Evolutionary conservation across 2,797 vertebrate species (phyloP).

Genomic region (Tokudaia tokunoshimensis): DNA sequence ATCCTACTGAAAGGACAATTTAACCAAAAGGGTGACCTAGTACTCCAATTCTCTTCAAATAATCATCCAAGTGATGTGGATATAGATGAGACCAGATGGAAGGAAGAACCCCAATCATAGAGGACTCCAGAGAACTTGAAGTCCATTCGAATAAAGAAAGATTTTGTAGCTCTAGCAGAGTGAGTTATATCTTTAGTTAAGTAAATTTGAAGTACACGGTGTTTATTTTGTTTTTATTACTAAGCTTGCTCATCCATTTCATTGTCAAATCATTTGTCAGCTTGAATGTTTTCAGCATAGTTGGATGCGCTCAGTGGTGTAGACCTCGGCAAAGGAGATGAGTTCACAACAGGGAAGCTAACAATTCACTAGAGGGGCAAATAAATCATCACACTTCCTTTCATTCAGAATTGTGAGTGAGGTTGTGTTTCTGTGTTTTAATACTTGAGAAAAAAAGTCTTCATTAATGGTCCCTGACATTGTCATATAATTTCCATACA

Average conservation of each 20-base stretch:
- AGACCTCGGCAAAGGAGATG: slow-evolving; percentile 68
- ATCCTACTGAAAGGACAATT: neutral
- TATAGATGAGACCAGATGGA: neutral
- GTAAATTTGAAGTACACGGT: slow-evolving; percentile 70
- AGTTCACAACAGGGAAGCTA: slow-evolving; percentile 69
- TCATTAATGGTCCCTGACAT: slow-evolving; percentile 4
- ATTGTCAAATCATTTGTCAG: neutral
- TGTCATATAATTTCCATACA: neutral
- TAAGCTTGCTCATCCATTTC: neutral
- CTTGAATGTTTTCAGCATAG: slow-evolving; percentile 39
- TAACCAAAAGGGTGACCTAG: neutral
- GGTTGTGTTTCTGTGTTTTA: neutral
- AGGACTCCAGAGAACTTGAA: neutral
- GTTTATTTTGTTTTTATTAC: slow-evolving; percentile 23
- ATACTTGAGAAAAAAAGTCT: slow-evolving; percentile 50
- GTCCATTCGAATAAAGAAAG: slow-evolving; percentile 75
- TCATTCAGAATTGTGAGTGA: slow-evolving; percentile 51
- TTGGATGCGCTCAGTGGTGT: slow-evolving; percentile 73
- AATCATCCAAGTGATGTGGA: neutral
- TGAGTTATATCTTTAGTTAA: slow-evolving; percentile 73
- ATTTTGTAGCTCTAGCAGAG: slow-evolving; percentile 78
- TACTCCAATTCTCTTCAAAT: neutral
- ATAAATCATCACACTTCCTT: slow-evolving; percentile 11
- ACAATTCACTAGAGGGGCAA: slow-evolving; percentile 35
- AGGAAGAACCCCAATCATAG: neutral